Evolutionary conservation across 2,113 vertebrate genomes (phyloP), one percentile per base, ranked within the genome.

Genomic region (Ctenodactylus gundi): DNA sequence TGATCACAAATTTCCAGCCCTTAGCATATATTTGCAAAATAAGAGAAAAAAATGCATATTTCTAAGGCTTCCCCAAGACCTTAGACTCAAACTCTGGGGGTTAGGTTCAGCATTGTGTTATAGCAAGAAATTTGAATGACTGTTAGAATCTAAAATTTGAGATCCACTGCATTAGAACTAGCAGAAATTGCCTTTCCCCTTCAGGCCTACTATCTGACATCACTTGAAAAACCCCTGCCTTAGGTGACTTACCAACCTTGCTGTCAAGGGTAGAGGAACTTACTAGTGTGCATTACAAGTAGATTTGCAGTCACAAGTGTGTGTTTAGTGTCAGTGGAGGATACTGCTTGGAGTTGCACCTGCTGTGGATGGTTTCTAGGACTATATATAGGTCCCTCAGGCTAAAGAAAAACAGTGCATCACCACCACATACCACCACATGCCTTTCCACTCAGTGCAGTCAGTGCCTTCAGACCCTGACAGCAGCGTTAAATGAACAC

Each of bases 391-490:
- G 23, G 62, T 57, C 36, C 49, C 34, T 78, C 46, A 49, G 55
- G 65, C 39, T 88, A 31, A 75, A 62, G 85, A 92, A 96, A 58
- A 53, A 44, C 75, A 55, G n/a, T n/a, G 7, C 83, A 41, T 29
- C 80, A 27, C 46, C 11, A 23, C 53, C 57, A 55, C 23, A n/a
- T 49, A n/a, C 46, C 11, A 23, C 53, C 57, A 55, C 23, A n/a
- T 49, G 31, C 17, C 17, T 85, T 84, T 88, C 72, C 81, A 90
- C 51, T 76, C 18, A 36, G 14, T 39, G 76, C 72, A 64, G 90
- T 93, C 72, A 64, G 90, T 93, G 94, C 95, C 95, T 96, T 96
- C 17, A 53, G 17, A 31, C 34, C 60, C 46, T 70, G 34, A 81
- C 41, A 75, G 65, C 65, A 29, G 25, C 77, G 31, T 62, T 68